Percentiles rank a stretch among this genome's conserved stretches.
Evolutionary conservation across 2,888 invertebrate genomes (phyloP).

Genomic region (Ennomos erosarius): DNA sequence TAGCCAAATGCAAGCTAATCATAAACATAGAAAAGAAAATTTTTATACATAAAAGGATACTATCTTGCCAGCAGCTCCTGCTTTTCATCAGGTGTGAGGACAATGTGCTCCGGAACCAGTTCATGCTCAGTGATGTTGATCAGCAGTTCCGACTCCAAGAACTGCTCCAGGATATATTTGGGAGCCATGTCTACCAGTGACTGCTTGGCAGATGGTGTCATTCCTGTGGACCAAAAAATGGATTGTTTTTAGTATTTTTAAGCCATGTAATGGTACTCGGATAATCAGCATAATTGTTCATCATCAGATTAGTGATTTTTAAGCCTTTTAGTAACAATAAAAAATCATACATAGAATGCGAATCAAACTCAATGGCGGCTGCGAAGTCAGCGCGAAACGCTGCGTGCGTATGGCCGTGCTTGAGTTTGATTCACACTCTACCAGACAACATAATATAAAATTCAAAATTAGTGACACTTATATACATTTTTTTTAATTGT

Average conservation of each 20-base stretch:
- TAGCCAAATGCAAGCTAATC: no score
- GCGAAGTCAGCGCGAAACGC: no score
- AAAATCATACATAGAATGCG: no score
- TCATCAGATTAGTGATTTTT: not conserved
- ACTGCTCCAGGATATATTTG: slow-evolving; percentile 99
- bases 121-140: slow-evolving; percentile 99
- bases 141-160: slow-evolving; percentile 96
- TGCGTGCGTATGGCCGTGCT: no score
- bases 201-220: slow-evolving; percentile 99
- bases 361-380: no score
- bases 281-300: slow-evolving; percentile 17
- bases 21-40: not conserved
- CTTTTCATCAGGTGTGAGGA: slow-evolving; percentile 99
- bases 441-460: no score
- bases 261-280: no score
- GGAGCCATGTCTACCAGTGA: slow-evolving; percentile 99
- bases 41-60: slow-evolving; percentile 86
- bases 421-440: no score
- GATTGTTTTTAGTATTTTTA: no score
- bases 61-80: slow-evolving; percentile 97
- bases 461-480: no score
- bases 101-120: slow-evolving; percentile 99
- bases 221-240: slow-evolving; percentile 83
- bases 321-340: no score
- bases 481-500: no score